Percentiles rank a stretch among this genome's conserved stretches.
Conservation (phyloP, 2,888 invertebrate species). For the Melanargia galathea region DNA sequence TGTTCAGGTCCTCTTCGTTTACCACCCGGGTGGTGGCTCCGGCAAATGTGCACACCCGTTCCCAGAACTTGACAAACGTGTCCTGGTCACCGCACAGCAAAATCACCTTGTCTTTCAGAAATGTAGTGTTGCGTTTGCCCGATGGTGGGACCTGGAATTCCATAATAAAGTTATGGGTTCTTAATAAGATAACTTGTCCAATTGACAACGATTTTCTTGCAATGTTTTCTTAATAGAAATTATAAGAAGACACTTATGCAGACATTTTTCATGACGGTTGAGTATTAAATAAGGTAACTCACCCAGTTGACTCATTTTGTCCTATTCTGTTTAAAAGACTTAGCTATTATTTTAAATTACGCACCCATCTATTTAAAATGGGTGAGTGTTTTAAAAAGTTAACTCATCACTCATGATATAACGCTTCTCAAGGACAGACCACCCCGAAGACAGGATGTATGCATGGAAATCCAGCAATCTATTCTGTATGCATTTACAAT, state of each 20-base stretch:
- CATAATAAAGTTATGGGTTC: too few relatives aligned
- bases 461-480: background rate
- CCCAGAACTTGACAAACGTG: constrained; percentile 83
- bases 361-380: too few relatives aligned
- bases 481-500: background rate
- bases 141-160: constrained; percentile 57
- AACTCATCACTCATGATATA: constrained; percentile 72
- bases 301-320: too few relatives aligned
- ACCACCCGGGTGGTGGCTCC: constrained; percentile 78
- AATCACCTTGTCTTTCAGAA: constrained; percentile 77
- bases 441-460: constrained; percentile 84
- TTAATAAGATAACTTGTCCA: too few relatives aligned
- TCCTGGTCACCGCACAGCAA: constrained; percentile 78
- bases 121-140: constrained; percentile 56
- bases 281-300: too few relatives aligned
- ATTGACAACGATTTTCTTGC: too few relatives aligned
- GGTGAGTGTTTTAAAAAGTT: too few relatives aligned
- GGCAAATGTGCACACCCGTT: constrained; percentile 81
- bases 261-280: too few relatives aligned
- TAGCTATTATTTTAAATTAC: too few relatives aligned
- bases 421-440: constrained; percentile 74
- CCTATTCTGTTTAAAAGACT: too few relatives aligned
- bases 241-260: too few relatives aligned
- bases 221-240: too few relatives aligned
- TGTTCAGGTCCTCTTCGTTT: constrained; percentile 74